These are phyloP conservation scores for Zootermopsis nevadensis DNA, from an alignment of 2,888 invertebrate genomes.

Conservation along the genomic window DNA sequence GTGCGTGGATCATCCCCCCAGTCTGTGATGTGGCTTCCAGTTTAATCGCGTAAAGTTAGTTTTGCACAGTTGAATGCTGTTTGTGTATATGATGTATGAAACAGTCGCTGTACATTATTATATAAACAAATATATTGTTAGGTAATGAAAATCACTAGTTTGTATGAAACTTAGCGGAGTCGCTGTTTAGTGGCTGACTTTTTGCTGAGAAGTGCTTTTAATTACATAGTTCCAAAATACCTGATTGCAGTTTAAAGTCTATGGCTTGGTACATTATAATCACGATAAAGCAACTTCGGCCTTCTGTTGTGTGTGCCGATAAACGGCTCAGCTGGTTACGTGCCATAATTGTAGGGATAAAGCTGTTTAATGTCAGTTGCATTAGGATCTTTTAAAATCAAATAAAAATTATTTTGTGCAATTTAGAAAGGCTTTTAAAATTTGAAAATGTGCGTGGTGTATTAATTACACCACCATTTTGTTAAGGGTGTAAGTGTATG, in stretches of 20 bases:
- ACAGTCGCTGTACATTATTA: background rate
- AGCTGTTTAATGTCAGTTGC: background rate
- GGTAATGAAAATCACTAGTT: background rate
- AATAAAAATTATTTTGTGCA: constrained; percentile 37
- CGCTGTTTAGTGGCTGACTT: background rate
- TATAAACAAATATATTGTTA: background rate
- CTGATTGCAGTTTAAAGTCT: background rate
- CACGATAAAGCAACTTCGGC: background rate
- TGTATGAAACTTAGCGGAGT: background rate
- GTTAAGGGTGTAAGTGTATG: background rate
- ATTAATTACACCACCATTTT: constrained; percentile 12
- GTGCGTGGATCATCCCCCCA: background rate
- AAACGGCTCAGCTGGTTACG: background rate
- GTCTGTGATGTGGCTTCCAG: constrained; percentile 23
- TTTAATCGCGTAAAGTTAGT: background rate
- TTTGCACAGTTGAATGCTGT: constrained; percentile 15
- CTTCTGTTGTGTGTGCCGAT: background rate
- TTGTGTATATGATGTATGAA: constrained; percentile 24
- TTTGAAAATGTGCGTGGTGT: background rate
- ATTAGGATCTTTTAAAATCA: background rate
- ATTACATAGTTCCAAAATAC: background rate
- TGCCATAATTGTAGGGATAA: background rate
- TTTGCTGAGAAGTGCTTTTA: constrained; percentile 23
- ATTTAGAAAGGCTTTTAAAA: constrained; percentile 30
- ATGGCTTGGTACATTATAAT: background rate